Base-by-base conservation (phyloP, 23 tunicate species). In the Clavelina lepadiformis region DNA sequence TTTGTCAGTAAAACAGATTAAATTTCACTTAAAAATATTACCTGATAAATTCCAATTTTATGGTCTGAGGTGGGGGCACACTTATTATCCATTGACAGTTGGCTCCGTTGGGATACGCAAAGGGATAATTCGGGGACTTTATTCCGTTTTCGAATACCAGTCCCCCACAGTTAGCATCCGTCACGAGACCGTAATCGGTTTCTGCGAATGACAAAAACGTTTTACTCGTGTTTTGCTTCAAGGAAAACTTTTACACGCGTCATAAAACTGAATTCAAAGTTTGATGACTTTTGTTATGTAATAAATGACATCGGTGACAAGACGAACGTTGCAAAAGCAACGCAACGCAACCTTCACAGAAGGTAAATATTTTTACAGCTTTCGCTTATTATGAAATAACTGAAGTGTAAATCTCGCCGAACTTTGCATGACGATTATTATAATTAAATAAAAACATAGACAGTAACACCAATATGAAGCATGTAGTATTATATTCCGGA, bases 71-170 rank as follows among this genome's bases (percentile, higher is more conserved):
- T 21, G 82, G 91, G 0, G 77, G 74, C 27, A 68, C 91, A 56
- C 46, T 75, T 5, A 83, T 35, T 25, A 83, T 51, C 91, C 91
- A 83, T 23, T 77, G 61, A 56, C 91, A 83, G 27, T 57, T 58
- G 15, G 76, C 72, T 18, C 56, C 35, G 31, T 69, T 75, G 21
- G 91, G 91, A 33, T 83, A 83, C 2, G 51, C 47, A 29, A 25
- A 29, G 0, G 91, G 91, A 38, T 67, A 67, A 33, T 68, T 74
- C 0, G 91, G 91, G 20, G 91, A 74, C 27, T 74, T 25, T 19
- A 67, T 49, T 38, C 91, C 91, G 62, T 78, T 59, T 52, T 74
- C 65, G 56, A 59, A 65, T 21, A 83, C 24, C 35, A 53, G 58
- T 45, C 68, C 68, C n/a, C 91, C 91, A 45, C 91, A 83, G 25